phyloP scores from a whole-genome alignment of 2,113 vertebrate species.

The Maccullochella peelii region DNA sequence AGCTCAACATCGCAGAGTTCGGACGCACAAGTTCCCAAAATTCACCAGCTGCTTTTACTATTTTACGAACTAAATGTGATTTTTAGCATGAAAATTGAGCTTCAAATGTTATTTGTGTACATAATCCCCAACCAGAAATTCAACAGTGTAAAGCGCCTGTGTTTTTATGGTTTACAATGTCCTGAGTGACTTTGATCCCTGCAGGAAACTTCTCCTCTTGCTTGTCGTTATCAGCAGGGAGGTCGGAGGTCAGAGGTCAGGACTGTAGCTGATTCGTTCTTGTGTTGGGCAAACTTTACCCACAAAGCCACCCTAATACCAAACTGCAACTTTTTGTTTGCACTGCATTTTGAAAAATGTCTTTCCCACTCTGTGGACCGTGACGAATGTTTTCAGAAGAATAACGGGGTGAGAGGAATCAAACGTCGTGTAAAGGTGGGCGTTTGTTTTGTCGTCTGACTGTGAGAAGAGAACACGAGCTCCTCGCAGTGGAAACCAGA shows the following conservation, averaged over 20 bases:
- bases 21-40: no score
- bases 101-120: not conserved
- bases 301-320: not conserved
- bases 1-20: slow-evolving; percentile 6
- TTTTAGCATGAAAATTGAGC: not conserved
- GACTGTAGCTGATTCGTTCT: no score
- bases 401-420: not conserved
- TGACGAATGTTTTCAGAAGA: not conserved
- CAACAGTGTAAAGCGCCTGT: not conserved
- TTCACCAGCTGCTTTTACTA: not conserved
- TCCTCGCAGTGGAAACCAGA: slow-evolving; percentile 2
- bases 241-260: not conserved
- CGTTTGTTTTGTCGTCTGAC: slow-evolving; percentile 13
- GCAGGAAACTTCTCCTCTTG: no score
- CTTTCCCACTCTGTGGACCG: not conserved
- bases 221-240: not conserved
- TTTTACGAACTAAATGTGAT: not conserved
- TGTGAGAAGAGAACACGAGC: slow-evolving; percentile 11
- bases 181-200: no score
- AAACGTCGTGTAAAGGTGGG: not conserved
- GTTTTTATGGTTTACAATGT: not conserved
- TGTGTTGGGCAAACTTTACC: not conserved
- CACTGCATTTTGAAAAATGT: not conserved
- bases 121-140: no score
- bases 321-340: not conserved